phyloP scores from a whole-genome alignment of 1,140 invertebrate genomes.

The Halotydeus destructor region DNA sequence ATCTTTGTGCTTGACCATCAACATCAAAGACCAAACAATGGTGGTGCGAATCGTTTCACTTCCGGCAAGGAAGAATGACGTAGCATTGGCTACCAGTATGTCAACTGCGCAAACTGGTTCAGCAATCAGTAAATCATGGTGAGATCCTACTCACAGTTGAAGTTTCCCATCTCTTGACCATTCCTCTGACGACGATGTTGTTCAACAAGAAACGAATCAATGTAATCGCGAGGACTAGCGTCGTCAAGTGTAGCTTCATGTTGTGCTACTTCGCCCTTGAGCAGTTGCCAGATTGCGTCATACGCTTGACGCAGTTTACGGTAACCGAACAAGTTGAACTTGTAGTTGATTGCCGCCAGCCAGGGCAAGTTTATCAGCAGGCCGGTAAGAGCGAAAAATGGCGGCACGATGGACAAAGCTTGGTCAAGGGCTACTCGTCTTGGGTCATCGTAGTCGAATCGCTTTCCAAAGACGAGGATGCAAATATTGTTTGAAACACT shows the following conservation, averaged over 20 bases:
- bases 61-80: conserved; percentile 20
- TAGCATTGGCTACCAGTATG: conserved; percentile 12
- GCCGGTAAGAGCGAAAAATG: neutral
- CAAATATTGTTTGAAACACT: conserved; percentile 16
- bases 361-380: neutral
- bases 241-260: conserved; percentile 44
- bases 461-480: conserved; percentile 14
- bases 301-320: neutral
- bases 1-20: conserved; percentile 22
- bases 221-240: conserved; percentile 47
- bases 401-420: neutral
- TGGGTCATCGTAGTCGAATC: conserved; percentile 15
- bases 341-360: neutral
- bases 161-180: no score
- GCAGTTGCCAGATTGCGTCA: neutral
- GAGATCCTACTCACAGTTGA: no score
- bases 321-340: neutral
- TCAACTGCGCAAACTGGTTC: conserved; percentile 6
- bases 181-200: conserved; percentile 22
- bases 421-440: neutral
- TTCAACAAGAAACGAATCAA: conserved; percentile 59
- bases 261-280: conserved; percentile 37
- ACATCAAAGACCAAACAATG: conserved; percentile 21
- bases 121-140: neutral
- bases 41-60: conserved; percentile 23